Conservation (phyloP, 2,797 vertebrate species). For the Oreochromis grahami region DNA sequence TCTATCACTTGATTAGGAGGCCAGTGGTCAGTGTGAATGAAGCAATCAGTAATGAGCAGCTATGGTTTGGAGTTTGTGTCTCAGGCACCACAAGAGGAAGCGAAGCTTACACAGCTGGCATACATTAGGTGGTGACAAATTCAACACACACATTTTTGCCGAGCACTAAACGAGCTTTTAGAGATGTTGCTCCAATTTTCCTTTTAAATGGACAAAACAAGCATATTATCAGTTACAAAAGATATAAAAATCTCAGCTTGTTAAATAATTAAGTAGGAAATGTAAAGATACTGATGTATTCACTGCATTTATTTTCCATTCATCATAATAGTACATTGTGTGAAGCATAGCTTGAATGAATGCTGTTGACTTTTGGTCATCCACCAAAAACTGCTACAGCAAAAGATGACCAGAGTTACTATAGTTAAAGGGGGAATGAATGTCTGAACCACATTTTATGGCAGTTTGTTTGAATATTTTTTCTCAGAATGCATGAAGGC, state of each 20-base stretch:
- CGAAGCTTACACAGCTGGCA: neutral
- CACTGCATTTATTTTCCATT: neutral
- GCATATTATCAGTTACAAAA: neutral
- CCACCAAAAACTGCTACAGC: neutral
- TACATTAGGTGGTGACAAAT: neutral
- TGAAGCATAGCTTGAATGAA: neutral
- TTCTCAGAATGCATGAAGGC: neutral
- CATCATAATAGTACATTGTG: neutral
- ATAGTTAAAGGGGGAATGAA: neutral
- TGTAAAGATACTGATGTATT: neutral
- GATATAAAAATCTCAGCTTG: neutral
- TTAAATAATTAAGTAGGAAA: neutral
- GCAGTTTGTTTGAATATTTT: neutral
- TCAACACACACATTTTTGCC: neutral
- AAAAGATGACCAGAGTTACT: neutral
- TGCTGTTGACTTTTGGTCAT: neutral
- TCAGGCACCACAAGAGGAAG: neutral
- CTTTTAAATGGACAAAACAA: neutral
- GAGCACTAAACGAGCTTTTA: neutral
- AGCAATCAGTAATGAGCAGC: neutral
- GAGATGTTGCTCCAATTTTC: neutral
- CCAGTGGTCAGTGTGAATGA: neutral
- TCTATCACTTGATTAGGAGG: neutral
- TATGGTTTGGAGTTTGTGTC: neutral
- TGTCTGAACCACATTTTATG: neutral